Evolutionary conservation across 2,113 vertebrate species (phyloP).

Genomic region (Lathamus discolor): DNA sequence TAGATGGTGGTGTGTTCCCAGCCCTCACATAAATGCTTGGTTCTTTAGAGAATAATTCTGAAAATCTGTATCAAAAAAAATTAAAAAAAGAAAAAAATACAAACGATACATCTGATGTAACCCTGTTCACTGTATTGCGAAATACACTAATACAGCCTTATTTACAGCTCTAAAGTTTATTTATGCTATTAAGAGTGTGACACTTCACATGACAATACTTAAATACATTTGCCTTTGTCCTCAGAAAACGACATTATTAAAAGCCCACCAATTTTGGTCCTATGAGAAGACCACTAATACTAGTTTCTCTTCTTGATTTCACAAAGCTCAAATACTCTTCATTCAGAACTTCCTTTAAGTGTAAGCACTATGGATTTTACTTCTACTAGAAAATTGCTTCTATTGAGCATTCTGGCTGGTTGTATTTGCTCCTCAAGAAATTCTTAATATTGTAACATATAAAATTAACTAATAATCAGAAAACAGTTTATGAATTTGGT

Average conservation of each 20-base stretch:
- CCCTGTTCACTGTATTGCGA: neutral
- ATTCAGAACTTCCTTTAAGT: neutral
- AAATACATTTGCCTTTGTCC: neutral
- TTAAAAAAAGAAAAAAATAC: neutral
- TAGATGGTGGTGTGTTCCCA: neutral
- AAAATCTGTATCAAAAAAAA: neutral
- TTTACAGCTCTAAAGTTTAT: neutral
- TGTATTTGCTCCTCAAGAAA: neutral
- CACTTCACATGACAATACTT: neutral
- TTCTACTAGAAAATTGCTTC: neutral
- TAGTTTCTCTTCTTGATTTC: neutral
- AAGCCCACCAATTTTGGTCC: neutral
- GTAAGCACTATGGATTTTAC: neutral
- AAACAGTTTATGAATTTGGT: accelerated
- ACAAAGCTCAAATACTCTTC: neutral
- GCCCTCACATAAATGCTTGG: neutral
- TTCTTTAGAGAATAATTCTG: neutral
- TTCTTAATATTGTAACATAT: neutral
- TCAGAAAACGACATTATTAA: neutral
- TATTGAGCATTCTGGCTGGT: neutral
- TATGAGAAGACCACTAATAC: neutral
- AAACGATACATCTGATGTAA: neutral
- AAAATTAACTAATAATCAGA: neutral
- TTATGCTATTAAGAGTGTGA: neutral
- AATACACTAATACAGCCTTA: neutral